Percentiles rank a stretch among this genome's conserved stretches.
These are phyloP conservation scores for Streblospio benedicti DNA, from an alignment of 1,140 invertebrate genomes.

Conservation along the genomic window DNA sequence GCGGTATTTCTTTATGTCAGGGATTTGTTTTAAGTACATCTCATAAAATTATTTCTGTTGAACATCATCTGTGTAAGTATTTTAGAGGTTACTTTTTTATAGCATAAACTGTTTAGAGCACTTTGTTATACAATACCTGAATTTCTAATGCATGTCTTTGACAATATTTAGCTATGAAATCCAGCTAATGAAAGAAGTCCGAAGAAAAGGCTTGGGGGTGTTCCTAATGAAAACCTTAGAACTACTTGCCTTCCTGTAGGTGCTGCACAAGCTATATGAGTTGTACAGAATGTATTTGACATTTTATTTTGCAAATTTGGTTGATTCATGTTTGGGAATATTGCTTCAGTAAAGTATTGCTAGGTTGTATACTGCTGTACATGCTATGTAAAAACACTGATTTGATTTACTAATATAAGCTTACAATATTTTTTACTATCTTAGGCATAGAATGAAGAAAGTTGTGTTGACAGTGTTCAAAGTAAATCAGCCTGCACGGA, in stretches of 20 bases:
- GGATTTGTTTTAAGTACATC: background rate
- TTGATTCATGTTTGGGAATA: too few relatives aligned
- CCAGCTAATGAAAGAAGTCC: conserved; percentile 59
- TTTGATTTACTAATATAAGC: too few relatives aligned
- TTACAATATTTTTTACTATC: conserved; percentile 17
- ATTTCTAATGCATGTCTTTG: background rate
- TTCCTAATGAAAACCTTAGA: conserved; percentile 71
- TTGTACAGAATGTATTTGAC: too few relatives aligned
- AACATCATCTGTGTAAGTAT: background rate
- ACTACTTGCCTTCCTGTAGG: conserved; percentile 57
- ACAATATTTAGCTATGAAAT: conserved; percentile 64
- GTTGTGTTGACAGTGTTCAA: conserved; percentile 73
- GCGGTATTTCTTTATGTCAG: background rate
- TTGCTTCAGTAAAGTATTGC: too few relatives aligned
- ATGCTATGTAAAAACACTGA: too few relatives aligned
- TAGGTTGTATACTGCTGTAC: too few relatives aligned
- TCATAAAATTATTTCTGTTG: background rate
- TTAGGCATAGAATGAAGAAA: conserved; percentile 63
- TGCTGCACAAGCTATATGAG: too few relatives aligned
- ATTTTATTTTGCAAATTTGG: too few relatives aligned
- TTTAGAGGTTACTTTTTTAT: too few relatives aligned
- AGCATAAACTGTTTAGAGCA: too few relatives aligned
- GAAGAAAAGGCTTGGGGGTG: conserved; percentile 66
- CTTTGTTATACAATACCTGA: background rate
- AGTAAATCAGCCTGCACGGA: conserved; percentile 58